These are phyloP conservation scores for Tenodera sinensis DNA, from an alignment of 2,888 invertebrate species.

Conservation along the genomic window DNA sequence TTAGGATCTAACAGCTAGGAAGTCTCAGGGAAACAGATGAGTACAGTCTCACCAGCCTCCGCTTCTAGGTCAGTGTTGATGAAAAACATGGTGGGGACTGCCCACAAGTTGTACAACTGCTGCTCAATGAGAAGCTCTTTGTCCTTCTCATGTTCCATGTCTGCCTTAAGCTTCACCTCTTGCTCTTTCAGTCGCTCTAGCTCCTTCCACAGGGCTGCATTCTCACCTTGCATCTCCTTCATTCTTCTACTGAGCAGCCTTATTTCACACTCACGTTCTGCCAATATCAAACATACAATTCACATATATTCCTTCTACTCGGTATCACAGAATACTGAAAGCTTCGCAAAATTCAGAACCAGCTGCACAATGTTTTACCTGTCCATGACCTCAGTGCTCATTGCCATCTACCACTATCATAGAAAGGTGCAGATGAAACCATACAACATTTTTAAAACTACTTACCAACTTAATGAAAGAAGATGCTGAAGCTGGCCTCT, in stretches of 20 bases:
- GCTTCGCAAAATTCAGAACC: no score
- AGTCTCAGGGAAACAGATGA: neutral
- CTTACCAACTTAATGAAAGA: no score
- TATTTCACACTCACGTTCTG: constrained; percentile 46
- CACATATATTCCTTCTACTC: neutral
- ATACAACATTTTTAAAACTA: no score
- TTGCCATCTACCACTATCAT: no score
- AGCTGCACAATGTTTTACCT: no score
- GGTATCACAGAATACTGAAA: neutral
- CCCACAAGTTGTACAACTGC: constrained; percentile 16
- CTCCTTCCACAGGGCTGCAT: neutral
- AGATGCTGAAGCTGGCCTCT: no score
- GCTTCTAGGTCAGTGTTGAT: constrained; percentile 16
- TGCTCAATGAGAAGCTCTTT: constrained; percentile 17
- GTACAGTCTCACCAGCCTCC: constrained; percentile 5
- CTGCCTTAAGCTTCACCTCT: constrained; percentile 11
- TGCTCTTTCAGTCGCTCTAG: constrained; percentile 13
- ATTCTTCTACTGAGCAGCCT: constrained; percentile 40
- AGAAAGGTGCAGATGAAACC: no score
- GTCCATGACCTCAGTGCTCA: no score
- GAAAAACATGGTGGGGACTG: constrained; percentile 16
- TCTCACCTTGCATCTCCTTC: constrained; percentile 18
- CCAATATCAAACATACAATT: constrained; percentile 29
- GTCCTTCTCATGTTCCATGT: constrained; percentile 18
- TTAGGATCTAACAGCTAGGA: neutral